These are phyloP conservation scores for Drosophila mimica DNA, from an alignment of 2,888 invertebrate species.

Conservation along the genomic window DNA sequence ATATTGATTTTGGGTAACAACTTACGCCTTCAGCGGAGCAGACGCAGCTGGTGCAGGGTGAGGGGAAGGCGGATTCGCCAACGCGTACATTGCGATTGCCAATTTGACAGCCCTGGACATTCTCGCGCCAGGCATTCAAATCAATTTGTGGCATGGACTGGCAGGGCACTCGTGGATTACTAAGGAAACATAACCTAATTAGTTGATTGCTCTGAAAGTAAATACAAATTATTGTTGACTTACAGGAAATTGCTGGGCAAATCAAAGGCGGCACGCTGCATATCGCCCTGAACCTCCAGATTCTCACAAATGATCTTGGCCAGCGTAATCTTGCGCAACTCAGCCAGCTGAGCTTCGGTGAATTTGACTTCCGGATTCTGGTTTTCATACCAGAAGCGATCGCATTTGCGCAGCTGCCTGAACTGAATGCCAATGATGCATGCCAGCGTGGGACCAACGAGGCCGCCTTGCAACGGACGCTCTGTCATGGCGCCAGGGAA, in stretches of 20 bases:
- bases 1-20: slow-evolving; percentile 49
- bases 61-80: slow-evolving; percentile 93
- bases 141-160: slow-evolving; percentile 92
- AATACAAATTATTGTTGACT: slow-evolving; percentile 78
- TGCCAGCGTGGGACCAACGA: slow-evolving; percentile 97
- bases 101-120: slow-evolving; percentile 92
- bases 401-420: slow-evolving; percentile 94
- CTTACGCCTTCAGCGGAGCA: slow-evolving; percentile 94
- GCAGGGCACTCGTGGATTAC: slow-evolving; percentile 94
- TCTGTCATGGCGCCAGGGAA: slow-evolving; percentile 98
- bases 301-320: slow-evolving; percentile 96
- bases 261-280: slow-evolving; percentile 96
- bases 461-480: slow-evolving; percentile 93
- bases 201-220: background rate
- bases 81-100: slow-evolving; percentile 91
- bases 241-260: slow-evolving; percentile 94
- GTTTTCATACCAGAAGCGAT: slow-evolving; percentile 98
- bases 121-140: slow-evolving; percentile 93
- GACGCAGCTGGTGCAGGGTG: slow-evolving; percentile 96
- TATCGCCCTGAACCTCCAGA: slow-evolving; percentile 92
- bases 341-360: slow-evolving; percentile 93
- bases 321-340: slow-evolving; percentile 93
- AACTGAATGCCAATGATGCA: slow-evolving; percentile 98
- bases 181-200: slow-evolving; percentile 68
- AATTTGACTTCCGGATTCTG: slow-evolving; percentile 91